phyloP scores from a whole-genome alignment of 92 coral and sea anemone genomes.

The Epizoanthus rinbou region DNA sequence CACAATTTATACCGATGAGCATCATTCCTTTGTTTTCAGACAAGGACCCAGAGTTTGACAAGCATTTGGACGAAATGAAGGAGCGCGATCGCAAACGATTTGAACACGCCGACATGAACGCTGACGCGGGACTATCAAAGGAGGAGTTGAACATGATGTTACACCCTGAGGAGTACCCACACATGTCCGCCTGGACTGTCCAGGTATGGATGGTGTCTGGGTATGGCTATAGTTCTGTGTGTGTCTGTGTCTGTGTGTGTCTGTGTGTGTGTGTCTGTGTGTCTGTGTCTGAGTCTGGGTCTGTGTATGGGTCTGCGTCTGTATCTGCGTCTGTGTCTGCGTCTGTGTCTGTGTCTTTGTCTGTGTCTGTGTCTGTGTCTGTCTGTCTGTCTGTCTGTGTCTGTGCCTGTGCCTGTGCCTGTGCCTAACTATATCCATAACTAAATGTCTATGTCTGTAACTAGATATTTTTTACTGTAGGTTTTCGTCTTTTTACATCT shows the following conservation, averaged over 20 bases:
- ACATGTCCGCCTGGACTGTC: slow-evolving; percentile 69
- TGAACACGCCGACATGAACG: slow-evolving; percentile 66
- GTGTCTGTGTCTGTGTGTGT: background rate
- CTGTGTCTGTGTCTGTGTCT: background rate
- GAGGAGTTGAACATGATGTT: slow-evolving; percentile 66
- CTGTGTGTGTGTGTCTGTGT: too few relatives aligned
- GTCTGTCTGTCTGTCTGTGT: background rate
- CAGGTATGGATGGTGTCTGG: slow-evolving; percentile 47
- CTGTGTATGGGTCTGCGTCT: background rate
- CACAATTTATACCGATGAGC: background rate
- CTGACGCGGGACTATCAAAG: slow-evolving; percentile 51
- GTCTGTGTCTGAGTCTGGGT: background rate
- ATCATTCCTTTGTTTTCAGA: slow-evolving; percentile 11
- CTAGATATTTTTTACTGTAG: too few relatives aligned
- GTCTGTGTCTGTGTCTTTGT: background rate
- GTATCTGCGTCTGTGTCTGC: background rate
- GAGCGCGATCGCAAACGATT: slow-evolving; percentile 63
- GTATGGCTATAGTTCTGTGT: background rate
- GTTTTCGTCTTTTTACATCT: too few relatives aligned
- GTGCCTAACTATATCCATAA: too few relatives aligned
- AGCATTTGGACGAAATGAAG: slow-evolving; percentile 47
- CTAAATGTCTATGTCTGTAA: too few relatives aligned
- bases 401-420: too few relatives aligned
- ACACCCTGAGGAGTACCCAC: slow-evolving; percentile 82
- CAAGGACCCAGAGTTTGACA: slow-evolving; percentile 11